Evolutionary conservation across 2,888 invertebrate species (phyloP).

Genomic region (Troides helena): DNA sequence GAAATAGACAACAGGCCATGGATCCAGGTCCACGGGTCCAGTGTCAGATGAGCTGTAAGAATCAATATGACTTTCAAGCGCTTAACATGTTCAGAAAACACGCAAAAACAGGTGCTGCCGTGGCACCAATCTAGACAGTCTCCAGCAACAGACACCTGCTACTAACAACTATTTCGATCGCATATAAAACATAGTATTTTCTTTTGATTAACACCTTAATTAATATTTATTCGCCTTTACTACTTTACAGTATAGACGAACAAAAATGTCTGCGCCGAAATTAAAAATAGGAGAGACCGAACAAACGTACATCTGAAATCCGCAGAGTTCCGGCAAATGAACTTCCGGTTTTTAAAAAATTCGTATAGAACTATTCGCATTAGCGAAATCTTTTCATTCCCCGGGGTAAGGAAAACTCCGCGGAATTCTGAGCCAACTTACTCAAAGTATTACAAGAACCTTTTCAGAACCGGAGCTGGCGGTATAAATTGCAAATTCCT

Average conservation of each 20-base stretch:
- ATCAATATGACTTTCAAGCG: too few species aligned
- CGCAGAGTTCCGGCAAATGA: constrained; percentile 14
- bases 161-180: too few species aligned
- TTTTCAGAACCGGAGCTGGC: constrained; percentile 10
- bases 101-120: too few species aligned
- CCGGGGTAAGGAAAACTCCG: constrained; percentile 26
- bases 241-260: neutral
- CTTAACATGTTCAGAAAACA: too few species aligned
- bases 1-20: too few species aligned
- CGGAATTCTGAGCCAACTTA: constrained; percentile 19
- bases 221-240: neutral
- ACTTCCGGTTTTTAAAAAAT: constrained; percentile 19
- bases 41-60: too few species aligned
- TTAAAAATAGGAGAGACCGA: neutral
- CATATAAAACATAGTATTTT: neutral
- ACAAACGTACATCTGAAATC: constrained; percentile 13
- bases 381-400: constrained; percentile 34
- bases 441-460: constrained; percentile 26
- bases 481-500: constrained; percentile 27
- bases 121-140: too few species aligned
- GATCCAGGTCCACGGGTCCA: too few species aligned
- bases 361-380: constrained; percentile 31
- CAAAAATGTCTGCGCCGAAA: neutral
- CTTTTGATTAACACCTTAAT: neutral
- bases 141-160: too few species aligned